Conservation (phyloP, 2,113 vertebrate species). For the Pollimyrus isidori region DNA sequence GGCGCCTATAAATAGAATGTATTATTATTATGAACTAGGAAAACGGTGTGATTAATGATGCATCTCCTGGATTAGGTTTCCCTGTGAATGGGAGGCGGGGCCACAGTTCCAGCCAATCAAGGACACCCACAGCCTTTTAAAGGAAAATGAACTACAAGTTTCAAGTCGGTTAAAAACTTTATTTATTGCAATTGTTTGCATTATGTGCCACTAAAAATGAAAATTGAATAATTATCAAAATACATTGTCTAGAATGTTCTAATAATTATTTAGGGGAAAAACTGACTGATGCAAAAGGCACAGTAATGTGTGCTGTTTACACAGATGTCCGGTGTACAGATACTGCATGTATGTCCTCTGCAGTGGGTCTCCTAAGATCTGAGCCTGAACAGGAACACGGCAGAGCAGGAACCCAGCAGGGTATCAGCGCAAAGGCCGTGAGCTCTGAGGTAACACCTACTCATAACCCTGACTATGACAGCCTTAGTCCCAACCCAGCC, state of each 20-base stretch:
- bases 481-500: background rate
- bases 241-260: background rate
- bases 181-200: background rate
- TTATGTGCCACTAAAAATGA: background rate
- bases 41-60: background rate
- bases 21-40: background rate
- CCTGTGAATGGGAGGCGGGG: background rate
- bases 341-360: background rate
- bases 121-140: background rate
- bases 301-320: background rate
- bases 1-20: background rate
- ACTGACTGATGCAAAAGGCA: background rate
- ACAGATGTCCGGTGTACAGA: background rate
- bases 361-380: background rate
- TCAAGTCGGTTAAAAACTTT: background rate
- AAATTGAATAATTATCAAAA: background rate
- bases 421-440: background rate
- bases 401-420: background rate
- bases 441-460: background rate
- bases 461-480: background rate
- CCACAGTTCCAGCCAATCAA: background rate
- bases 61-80: slow-evolving; percentile 3
- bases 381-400: background rate
- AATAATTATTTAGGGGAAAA: background rate
- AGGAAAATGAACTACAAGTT: background rate